These are phyloP conservation scores for Pardalotus punctatus DNA, from an alignment of 2,113 vertebrate genomes.

Conservation along the genomic window DNA sequence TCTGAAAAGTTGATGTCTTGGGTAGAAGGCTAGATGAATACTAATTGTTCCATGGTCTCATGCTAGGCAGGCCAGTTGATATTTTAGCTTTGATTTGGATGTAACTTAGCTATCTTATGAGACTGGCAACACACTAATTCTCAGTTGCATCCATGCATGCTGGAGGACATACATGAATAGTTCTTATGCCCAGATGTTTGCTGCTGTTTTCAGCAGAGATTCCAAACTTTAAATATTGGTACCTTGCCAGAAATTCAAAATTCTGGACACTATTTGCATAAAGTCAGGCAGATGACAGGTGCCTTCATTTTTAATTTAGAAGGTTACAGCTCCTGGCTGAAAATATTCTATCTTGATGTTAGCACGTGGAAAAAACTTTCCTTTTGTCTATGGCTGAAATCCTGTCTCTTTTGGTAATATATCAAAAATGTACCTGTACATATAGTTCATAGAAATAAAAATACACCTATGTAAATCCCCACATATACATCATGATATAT, in stretches of 20 bases:
- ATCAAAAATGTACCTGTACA: neutral
- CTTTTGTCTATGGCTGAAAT: neutral
- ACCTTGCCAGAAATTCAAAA: conserved; percentile 2
- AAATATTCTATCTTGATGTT: neutral
- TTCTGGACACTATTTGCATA: neutral
- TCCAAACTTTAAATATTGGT: neutral
- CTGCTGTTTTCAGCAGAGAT: neutral
- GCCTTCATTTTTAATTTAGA: neutral
- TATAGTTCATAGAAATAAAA: neutral
- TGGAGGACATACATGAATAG: neutral
- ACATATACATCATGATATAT: neutral
- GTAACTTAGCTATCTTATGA: neutral
- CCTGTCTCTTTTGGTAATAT: neutral
- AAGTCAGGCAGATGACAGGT: neutral
- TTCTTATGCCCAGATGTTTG: neutral
- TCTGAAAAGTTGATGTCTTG: conserved; percentile 13
- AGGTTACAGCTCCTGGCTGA: neutral
- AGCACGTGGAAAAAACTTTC: neutral
- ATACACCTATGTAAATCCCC: fast-evolving
- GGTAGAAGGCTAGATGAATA: conserved; percentile 27
- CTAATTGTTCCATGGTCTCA: conserved; percentile 3
- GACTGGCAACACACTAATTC: neutral
- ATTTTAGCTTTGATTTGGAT: neutral
- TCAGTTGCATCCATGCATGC: neutral
- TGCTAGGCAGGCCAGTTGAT: neutral